These are phyloP conservation scores for Thymelicus lineola DNA, from an alignment of 2,888 invertebrate species.

Conservation along the genomic window DNA sequence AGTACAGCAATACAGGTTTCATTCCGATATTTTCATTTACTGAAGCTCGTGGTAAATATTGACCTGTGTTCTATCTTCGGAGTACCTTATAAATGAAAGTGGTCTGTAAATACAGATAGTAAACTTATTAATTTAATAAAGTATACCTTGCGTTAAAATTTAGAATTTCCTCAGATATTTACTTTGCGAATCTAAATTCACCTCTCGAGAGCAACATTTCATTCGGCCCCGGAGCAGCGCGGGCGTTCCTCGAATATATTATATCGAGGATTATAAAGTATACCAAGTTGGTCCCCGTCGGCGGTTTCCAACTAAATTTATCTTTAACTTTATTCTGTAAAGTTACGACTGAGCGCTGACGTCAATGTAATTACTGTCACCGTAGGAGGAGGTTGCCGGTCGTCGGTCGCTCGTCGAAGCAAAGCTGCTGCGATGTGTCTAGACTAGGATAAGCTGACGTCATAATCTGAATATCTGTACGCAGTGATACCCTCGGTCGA, in stretches of 20 bases:
- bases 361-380: background rate
- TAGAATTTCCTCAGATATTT: slow-evolving; percentile 17
- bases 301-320: slow-evolving; percentile 4
- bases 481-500: too few species aligned
- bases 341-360: background rate
- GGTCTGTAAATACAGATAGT: too few species aligned
- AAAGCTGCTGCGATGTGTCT: background rate
- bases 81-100: too few species aligned
- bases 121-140: background rate
- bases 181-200: slow-evolving; percentile 10
- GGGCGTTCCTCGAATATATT: slow-evolving; percentile 17
- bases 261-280: slow-evolving; percentile 32
- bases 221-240: background rate
- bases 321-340: slow-evolving; percentile 5
- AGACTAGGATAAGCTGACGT: background rate
- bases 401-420: background rate
- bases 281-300: slow-evolving; percentile 12
- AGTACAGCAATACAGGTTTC: too few species aligned
- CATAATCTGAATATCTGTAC: too few species aligned
- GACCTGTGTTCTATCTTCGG: too few species aligned
- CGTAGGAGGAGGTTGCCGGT: background rate
- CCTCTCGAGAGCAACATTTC: slow-evolving; percentile 14
- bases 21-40: too few species aligned
- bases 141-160: background rate
- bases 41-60: too few species aligned